A percentile compares a stretch with the other conserved stretches of the same genome.
Conservation (phyloP, 2,888 invertebrate species). For the Rugalucina vietnamica region DNA sequence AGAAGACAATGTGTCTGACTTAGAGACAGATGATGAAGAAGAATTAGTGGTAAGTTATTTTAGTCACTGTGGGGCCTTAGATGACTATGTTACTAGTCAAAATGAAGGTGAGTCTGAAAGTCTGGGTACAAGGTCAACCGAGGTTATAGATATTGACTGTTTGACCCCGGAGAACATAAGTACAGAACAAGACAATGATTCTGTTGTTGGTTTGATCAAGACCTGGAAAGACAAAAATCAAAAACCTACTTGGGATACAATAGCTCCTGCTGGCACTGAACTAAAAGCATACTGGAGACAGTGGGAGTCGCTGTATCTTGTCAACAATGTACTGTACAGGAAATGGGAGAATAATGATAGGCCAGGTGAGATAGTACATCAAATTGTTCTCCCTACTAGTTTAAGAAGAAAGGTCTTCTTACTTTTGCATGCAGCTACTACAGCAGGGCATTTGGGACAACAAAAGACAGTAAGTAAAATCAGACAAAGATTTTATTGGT, state of each 20-base stretch:
- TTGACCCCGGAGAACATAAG: not conserved
- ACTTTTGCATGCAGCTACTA: not conserved
- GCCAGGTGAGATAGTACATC: not conserved
- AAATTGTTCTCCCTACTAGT: not conserved
- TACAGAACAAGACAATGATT: not conserved
- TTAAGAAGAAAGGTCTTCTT: not conserved
- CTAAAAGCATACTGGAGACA: not conserved
- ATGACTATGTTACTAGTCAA: not conserved
- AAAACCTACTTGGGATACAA: not conserved
- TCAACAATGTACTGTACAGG: not conserved
- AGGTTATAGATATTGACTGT: not conserved
- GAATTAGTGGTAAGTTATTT: not conserved
- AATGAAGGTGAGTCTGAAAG: not conserved
- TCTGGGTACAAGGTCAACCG: not conserved
- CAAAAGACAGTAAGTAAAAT: conserved; percentile 4
- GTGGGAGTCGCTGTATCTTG: not conserved
- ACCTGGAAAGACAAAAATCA: not conserved
- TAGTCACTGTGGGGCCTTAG: not conserved
- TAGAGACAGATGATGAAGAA: not conserved
- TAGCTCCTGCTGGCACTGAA: not conserved
- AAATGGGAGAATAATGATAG: not conserved
- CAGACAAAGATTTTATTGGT: conserved; percentile 11
- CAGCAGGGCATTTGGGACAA: not conserved
- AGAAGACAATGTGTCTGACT: not conserved
- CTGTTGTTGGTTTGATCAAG: not conserved